Percentiles rank a stretch among this genome's conserved stretches.
Evolutionary conservation across 2,113 vertebrate species (phyloP).

Genomic region (Bos taurus): DNA sequence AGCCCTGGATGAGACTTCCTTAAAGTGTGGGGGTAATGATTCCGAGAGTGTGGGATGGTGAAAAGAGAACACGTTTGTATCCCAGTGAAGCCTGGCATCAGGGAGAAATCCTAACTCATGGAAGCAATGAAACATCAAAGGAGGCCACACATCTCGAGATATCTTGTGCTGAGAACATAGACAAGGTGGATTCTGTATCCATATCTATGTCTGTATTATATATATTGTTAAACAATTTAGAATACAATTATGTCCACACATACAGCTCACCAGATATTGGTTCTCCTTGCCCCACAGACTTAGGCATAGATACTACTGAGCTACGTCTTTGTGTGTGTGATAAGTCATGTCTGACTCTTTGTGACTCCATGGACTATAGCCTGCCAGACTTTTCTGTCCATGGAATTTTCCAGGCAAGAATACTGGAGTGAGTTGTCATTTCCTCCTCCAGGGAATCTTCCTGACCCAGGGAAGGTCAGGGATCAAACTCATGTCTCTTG

Average conservation of each 20-base stretch:
- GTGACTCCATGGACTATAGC: background rate
- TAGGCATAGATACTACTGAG: background rate
- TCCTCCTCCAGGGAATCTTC: background rate
- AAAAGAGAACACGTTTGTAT: background rate
- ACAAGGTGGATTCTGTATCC: background rate
- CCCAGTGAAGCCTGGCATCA: background rate
- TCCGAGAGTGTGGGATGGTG: background rate
- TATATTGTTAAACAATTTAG: background rate
- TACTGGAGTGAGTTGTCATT: background rate
- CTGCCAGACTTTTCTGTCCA: background rate
- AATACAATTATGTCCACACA: background rate
- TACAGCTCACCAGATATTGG: background rate
- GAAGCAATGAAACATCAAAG: background rate
- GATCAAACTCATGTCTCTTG: background rate
- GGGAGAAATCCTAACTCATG: background rate
- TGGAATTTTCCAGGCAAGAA: background rate
- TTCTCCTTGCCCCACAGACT: background rate
- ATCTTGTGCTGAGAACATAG: background rate
- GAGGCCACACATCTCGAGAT: background rate
- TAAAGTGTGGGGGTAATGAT: background rate
- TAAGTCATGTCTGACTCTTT: background rate
- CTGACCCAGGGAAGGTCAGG: background rate
- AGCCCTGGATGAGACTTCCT: background rate
- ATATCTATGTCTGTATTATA: background rate
- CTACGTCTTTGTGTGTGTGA: background rate